A percentile compares a stretch with the other conserved stretches of the same genome.
These are phyloP conservation scores for Eubasilissa splendida DNA, from an alignment of 2,888 invertebrate species.

Conservation along the genomic window DNA sequence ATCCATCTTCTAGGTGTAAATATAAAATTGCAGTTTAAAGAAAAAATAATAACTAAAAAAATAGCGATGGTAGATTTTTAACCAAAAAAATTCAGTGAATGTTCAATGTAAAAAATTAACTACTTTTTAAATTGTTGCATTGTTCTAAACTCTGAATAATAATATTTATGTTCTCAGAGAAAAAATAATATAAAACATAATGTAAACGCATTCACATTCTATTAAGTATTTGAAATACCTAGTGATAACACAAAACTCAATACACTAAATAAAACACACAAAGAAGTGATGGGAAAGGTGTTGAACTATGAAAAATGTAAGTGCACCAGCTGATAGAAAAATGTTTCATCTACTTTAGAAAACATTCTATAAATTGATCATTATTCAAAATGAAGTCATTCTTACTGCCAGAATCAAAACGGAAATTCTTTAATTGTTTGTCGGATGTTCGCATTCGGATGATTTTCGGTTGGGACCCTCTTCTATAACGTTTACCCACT, in stretches of 20 bases:
- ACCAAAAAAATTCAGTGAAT: too few species aligned
- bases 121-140: too few species aligned
- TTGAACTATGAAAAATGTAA: constrained; percentile 25
- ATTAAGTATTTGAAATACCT: constrained; percentile 20
- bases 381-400: constrained; percentile 58
- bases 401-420: constrained; percentile 78
- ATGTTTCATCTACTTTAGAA: constrained; percentile 54
- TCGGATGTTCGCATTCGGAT: constrained; percentile 76
- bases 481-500: constrained; percentile 63
- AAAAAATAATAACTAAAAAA: too few species aligned
- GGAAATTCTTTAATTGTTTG: constrained; percentile 73
- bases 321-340: constrained; percentile 59
- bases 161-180: background rate
- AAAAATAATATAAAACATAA: background rate
- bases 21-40: too few species aligned
- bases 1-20: too few species aligned
- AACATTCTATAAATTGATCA: constrained; percentile 43
- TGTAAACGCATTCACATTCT: background rate
- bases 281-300: constrained; percentile 41
- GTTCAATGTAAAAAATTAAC: too few species aligned
- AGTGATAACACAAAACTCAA: constrained; percentile 38
- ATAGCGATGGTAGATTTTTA: too few species aligned
- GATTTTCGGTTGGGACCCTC: constrained; percentile 77
- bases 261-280: constrained; percentile 31
- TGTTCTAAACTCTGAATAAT: background rate